These are phyloP conservation scores for Dinoponera quadriceps DNA, from an alignment of 1,140 invertebrate genomes.

Conservation along the genomic window DNA sequence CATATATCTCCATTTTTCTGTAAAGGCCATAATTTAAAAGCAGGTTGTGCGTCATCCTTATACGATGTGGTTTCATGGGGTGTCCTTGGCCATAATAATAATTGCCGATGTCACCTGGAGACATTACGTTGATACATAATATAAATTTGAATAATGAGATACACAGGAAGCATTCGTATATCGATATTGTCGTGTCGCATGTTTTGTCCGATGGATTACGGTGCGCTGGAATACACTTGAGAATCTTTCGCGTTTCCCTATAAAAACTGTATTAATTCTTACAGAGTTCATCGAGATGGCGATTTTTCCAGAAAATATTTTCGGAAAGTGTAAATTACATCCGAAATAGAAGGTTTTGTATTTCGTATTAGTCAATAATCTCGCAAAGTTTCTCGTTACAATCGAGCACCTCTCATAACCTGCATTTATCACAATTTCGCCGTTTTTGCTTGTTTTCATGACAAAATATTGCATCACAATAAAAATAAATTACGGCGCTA, in stretches of 20 bases:
- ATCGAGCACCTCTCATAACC: conserved; percentile 43
- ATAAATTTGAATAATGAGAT: background rate
- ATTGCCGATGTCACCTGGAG: conserved; percentile 98
- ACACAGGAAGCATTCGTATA: background rate
- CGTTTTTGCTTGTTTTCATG: too few relatives aligned
- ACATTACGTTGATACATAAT: background rate
- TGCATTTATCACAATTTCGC: background rate
- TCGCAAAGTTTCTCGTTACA: background rate
- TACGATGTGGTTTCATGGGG: conserved; percentile 99
- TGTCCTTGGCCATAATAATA: conserved; percentile 99
- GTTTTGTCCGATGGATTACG: conserved; percentile 38
- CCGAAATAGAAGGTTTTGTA: background rate
- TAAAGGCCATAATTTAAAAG: conserved; percentile 99
- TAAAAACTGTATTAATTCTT: conserved; percentile 28
- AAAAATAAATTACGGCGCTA: background rate
- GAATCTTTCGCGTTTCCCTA: conserved; percentile 45
- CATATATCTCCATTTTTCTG: conserved; percentile 99
- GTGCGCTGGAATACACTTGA: conserved; percentile 42
- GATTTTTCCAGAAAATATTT: background rate
- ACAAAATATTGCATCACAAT: conserved; percentile 10
- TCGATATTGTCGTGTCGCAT: background rate
- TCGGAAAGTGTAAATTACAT: conserved; percentile 1
- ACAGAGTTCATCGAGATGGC: background rate
- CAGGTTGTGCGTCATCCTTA: conserved; percentile 99
- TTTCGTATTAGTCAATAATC: conserved; percentile 24